Evolutionary conservation across 2,797 vertebrate genomes (phyloP), one percentile per base, ranked within the genome.

Genomic region (Miichthys miiuy): DNA sequence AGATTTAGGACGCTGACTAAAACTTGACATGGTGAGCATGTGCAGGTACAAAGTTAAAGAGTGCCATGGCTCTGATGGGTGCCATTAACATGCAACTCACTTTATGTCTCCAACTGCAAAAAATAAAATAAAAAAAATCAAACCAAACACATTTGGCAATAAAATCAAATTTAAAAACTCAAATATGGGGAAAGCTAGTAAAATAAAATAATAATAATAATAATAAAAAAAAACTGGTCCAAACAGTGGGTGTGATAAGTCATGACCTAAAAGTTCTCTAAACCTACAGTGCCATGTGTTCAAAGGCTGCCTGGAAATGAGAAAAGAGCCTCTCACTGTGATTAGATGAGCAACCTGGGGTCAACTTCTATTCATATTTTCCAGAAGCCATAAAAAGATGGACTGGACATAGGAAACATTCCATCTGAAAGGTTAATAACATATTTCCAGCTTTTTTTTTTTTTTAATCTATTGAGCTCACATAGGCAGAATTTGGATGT

Each of bases 121-220:
- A 30, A 77, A 61, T 58, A 68, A 76, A 66, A n/a, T 61, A 30
- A 77, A 58, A 58, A 68, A 76, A 64, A 66, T 77, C 48, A 64
- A 82, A 72, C 68, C 80, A 79, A 86, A 80, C 44, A 72, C 13
- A 18, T 68, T 60, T 25, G 77, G 58, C 50, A 60, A 77, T 85
- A 80, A 91, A 90, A 91, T 47, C 46, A 25, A 84, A 44, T 79
- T 66, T 46, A 51, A 78, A 83, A 79, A 60, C 17, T 56, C 6
- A 64, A 80, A 64, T 17, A 63, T 0, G 5, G 41, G 16, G 41
- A 8, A 1, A 25, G 8, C 8, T 38, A 38, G 34, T 8, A 18
- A 23, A 9, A 79, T 23, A 69, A 44, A 41, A 56, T 2, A 42
- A 69, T 50, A 8, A 10, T 68, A 9, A 13, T 18, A 72, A 42